phyloP scores from a whole-genome alignment of 2,113 vertebrate genomes.

The Telmatochromis sp. region DNA sequence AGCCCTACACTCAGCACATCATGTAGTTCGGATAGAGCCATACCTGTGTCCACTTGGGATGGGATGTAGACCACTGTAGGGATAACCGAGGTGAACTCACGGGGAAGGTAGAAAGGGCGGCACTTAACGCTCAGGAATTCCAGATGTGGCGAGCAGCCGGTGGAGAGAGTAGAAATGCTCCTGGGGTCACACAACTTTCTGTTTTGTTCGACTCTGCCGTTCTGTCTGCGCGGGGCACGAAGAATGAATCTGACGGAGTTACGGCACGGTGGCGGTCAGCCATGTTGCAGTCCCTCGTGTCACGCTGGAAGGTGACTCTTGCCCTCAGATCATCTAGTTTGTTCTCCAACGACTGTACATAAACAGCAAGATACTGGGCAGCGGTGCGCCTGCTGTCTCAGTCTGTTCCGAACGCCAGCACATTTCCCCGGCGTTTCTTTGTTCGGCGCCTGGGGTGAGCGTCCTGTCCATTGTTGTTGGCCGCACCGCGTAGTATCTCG shows the following conservation, averaged over 20 bases:
- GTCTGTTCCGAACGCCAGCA: fast-evolving
- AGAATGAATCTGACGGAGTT: not conserved
- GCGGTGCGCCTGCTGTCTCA: fast-evolving
- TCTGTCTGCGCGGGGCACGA: not conserved
- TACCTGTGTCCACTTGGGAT: not conserved
- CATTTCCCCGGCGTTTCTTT: not conserved
- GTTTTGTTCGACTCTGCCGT: not conserved
- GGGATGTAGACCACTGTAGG: fast-evolving
- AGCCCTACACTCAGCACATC: not conserved
- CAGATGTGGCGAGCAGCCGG: not conserved
- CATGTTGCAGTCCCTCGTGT: not conserved
- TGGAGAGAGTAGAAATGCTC: not conserved
- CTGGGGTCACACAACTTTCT: not conserved
- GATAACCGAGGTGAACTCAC: not conserved
- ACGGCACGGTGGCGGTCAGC: not conserved
- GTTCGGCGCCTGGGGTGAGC: not conserved
- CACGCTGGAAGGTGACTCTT: not conserved
- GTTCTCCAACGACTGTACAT: not conserved
- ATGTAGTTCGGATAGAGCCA: fast-evolving
- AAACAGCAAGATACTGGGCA: fast-evolving
- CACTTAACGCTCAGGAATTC: not conserved
- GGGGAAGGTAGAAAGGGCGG: not conserved
- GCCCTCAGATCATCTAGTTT: not conserved
- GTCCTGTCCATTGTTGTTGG: not conserved
- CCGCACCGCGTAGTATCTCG: not conserved